Evolutionary conservation across 2,888 invertebrate species (phyloP).

Genomic region (Meghimatium bilineatum): DNA sequence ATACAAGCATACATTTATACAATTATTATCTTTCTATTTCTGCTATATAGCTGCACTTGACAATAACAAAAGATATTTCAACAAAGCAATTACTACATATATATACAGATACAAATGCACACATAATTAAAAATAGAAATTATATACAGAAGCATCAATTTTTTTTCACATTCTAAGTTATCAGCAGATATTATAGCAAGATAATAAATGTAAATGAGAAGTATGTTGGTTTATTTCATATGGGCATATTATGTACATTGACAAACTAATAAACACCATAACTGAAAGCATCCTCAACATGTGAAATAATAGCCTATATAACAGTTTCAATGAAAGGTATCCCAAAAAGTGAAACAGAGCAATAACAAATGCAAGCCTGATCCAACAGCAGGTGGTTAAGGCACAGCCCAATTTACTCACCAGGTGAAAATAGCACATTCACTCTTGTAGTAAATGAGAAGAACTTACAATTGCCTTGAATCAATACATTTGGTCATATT

Average conservation of each 20-base stretch:
- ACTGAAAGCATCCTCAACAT: neutral
- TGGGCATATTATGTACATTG: neutral
- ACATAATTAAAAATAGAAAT: neutral
- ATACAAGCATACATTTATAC: neutral
- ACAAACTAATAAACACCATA: neutral
- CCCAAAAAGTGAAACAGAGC: neutral
- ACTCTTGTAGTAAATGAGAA: neutral
- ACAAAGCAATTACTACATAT: neutral
- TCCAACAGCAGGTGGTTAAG: neutral
- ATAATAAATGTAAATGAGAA: neutral
- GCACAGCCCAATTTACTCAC: neutral
- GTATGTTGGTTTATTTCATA: neutral
- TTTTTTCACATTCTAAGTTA: neutral
- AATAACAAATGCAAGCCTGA: conserved; percentile 3
- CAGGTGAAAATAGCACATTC: neutral
- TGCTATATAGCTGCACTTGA: neutral
- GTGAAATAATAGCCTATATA: neutral
- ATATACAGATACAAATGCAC: too few relatives aligned
- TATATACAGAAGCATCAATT: neutral
- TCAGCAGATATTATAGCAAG: neutral
- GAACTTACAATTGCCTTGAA: too few relatives aligned
- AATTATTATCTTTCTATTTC: neutral
- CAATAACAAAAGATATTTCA: conserved; percentile 3
- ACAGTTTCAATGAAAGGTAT: neutral
- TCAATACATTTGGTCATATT: too few relatives aligned